A percentile compares a stretch with the other conserved stretches of the same genome.
These are phyloP conservation scores for Amblyjoppa proteus DNA, from an alignment of 2,888 invertebrate species.

Conservation along the genomic window DNA sequence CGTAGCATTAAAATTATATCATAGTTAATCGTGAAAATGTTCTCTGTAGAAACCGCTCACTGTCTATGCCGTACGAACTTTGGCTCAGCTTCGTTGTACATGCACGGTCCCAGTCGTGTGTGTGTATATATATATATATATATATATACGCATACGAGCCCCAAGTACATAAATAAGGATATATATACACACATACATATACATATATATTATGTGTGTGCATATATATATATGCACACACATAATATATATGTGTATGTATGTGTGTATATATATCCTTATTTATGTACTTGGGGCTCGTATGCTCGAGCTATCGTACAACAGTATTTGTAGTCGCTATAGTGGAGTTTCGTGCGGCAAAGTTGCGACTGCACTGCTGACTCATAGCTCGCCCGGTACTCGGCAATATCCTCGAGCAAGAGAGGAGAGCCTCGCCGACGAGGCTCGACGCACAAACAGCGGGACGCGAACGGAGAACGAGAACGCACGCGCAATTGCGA, in stretches of 20 bases:
- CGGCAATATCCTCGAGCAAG: constrained; percentile 5
- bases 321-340: constrained; percentile 13
- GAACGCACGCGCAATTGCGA: constrained; percentile 27
- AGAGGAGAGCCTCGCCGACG: constrained; percentile 6
- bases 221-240: neutral
- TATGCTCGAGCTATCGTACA: neutral
- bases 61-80: neutral
- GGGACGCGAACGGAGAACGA: neutral
- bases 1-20: constrained; percentile 34
- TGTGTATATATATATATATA: neutral
- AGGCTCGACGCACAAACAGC: constrained; percentile 10
- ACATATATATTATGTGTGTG: no score
- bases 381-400: constrained; percentile 59
- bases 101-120: neutral
- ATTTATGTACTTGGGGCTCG: neutral
- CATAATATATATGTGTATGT: no score
- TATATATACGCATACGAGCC: no score
- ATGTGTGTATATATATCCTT: neutral
- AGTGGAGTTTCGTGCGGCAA: constrained; percentile 62
- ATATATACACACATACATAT: no score
- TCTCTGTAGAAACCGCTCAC: neutral
- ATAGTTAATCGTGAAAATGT: constrained; percentile 7
- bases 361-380: constrained; percentile 67
- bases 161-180: no score
- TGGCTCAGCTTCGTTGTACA: constrained; percentile 7